phyloP scores from a whole-genome alignment of 2,113 vertebrate genomes.

The Leuciscus idus region DNA sequence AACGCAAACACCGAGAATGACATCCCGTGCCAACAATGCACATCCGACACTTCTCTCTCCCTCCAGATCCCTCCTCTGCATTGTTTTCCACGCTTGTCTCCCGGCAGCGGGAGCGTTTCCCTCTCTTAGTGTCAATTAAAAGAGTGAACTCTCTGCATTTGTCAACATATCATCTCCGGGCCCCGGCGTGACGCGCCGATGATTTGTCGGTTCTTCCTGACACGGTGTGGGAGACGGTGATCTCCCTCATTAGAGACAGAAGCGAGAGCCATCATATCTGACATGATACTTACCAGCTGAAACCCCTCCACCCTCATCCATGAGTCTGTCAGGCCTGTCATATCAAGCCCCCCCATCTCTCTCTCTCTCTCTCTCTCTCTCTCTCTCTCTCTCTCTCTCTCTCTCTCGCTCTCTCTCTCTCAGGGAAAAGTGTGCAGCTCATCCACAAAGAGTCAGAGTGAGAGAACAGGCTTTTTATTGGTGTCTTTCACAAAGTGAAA shows the following conservation, averaged over 20 bases:
- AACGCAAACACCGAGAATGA: slow-evolving; percentile 64
- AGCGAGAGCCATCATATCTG: slow-evolving; percentile 76
- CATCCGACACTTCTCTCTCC: slow-evolving; percentile 62
- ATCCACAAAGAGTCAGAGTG: not conserved
- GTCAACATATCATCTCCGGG: slow-evolving; percentile 95
- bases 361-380: not conserved
- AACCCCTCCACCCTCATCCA: slow-evolving; percentile 79
- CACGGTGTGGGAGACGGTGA: slow-evolving; percentile 84
- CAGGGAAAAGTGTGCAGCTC: not conserved
- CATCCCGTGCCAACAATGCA: slow-evolving; percentile 72
- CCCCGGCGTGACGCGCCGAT: slow-evolving; percentile 82
- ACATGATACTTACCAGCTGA: slow-evolving; percentile 92
- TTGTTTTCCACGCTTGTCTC: slow-evolving; percentile 67
- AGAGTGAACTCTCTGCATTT: slow-evolving; percentile 99
- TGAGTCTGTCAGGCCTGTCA: slow-evolving; percentile 81
- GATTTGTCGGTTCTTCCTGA: slow-evolving; percentile 92
- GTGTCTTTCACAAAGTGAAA: not conserved
- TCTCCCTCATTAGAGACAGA: slow-evolving; percentile 94
- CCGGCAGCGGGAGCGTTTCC: slow-evolving; percentile 77
- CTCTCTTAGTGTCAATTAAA: slow-evolving; percentile 99
- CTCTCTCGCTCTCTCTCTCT: not conserved
- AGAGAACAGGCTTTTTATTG: not conserved
- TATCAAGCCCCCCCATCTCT: slow-evolving; percentile 63
- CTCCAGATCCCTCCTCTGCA: slow-evolving; percentile 46
- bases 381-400: not conserved